These are phyloP conservation scores for Rotaria sp. DNA, from an alignment of 2,888 invertebrate genomes.

Conservation along the genomic window DNA sequence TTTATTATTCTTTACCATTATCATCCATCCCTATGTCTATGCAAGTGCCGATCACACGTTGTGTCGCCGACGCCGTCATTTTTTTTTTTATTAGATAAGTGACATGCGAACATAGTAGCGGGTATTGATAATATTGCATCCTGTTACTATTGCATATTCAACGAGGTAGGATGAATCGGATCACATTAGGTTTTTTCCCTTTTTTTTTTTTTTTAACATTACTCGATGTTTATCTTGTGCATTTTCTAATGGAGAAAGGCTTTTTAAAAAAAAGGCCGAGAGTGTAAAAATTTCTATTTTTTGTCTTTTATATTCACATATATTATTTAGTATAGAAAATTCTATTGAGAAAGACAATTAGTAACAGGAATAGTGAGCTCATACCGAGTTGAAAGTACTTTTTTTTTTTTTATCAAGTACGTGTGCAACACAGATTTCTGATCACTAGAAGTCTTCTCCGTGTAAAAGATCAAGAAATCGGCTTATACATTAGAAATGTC, in stretches of 20 bases:
- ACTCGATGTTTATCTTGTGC: not conserved
- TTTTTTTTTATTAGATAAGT: conserved; percentile 7
- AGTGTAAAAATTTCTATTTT: not conserved
- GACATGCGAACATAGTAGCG: not conserved
- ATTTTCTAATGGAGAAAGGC: not conserved
- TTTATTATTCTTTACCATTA: conserved; percentile 8
- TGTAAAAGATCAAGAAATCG: conserved; percentile 15
- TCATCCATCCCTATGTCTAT: not conserved
- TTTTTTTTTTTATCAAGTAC: not conserved
- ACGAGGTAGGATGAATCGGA: not conserved
- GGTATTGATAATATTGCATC: not conserved
- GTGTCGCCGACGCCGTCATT: not conserved
- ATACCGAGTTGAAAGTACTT: not conserved
- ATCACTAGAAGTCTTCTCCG: not conserved
- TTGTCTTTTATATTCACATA: not conserved
- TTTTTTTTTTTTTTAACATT: not conserved
- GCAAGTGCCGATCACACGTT: not conserved
- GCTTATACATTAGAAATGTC: not conserved
- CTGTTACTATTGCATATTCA: not conserved
- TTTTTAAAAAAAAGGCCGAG: not conserved
- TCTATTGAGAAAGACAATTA: not conserved
- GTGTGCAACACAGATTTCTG: not conserved
- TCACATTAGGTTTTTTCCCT: too few species aligned
- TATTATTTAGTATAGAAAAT: not conserved
- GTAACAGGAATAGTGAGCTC: not conserved